These are phyloP conservation scores for Morpho achilles DNA, from an alignment of 2,888 invertebrate species.

Conservation along the genomic window DNA sequence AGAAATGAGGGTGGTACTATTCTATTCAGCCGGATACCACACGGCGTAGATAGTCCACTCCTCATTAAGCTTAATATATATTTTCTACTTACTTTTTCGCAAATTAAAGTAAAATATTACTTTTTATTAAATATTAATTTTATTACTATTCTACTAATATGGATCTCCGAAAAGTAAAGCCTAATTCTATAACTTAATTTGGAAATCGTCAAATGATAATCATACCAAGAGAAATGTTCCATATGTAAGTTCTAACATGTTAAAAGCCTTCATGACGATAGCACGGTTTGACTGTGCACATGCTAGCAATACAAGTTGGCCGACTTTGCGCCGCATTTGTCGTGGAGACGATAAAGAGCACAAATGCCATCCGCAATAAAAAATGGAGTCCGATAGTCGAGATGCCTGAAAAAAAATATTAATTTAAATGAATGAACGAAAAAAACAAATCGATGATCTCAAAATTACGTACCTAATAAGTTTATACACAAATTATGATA, in stretches of 20 bases:
- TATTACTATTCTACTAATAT: too few species aligned
- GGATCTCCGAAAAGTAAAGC: too few species aligned
- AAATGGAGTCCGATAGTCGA: constrained; percentile 55
- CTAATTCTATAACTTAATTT: too few species aligned
- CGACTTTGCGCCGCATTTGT: constrained; percentile 36
- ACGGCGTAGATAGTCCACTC: too few species aligned
- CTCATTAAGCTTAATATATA: too few species aligned
- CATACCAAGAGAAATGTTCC: constrained; percentile 55
- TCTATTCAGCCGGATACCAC: too few species aligned
- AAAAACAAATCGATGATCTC: background rate
- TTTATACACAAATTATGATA: constrained; percentile 17
- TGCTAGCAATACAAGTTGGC: constrained; percentile 50
- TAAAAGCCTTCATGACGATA: constrained; percentile 67
- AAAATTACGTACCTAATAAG: constrained; percentile 43
- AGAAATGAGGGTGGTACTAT: too few species aligned
- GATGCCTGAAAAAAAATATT: constrained; percentile 47
- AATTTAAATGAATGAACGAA: background rate
- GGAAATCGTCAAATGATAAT: background rate
- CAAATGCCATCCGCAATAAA: constrained; percentile 64
- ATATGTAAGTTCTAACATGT: constrained; percentile 63
- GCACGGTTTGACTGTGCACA: constrained; percentile 58
- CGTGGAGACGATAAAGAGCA: constrained; percentile 33
- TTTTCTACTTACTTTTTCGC: too few species aligned
- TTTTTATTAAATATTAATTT: too few species aligned
- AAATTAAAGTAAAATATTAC: too few species aligned